Evolutionary conservation across 2,797 vertebrate genomes (phyloP), one percentile per base, ranked within the genome.

Genomic region (Melanotaenia nigrans): DNA sequence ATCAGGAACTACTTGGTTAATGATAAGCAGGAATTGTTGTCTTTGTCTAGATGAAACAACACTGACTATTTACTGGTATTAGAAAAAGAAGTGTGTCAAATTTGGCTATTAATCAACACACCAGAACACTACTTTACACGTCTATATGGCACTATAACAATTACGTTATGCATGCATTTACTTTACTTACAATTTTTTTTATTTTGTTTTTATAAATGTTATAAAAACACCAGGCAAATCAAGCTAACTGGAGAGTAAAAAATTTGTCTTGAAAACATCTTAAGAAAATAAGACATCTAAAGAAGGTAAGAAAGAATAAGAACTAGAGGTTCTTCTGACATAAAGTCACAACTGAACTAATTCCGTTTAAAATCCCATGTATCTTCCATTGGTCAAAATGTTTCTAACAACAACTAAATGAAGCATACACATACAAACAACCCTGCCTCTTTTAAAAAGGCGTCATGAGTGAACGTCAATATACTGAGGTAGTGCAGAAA

Each of bases 391-490:
- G 61, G 1, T 20, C 76, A 47, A 65, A 35, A 54, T 61, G 42
- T 22, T 16, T 28, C 24, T 16, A 49, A 79, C 47, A 71, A 57
- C 3, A 40, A 14, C 3, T 40, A 14, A 40, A 40, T 1, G 9
- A 30, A 61, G 57, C 22, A 60, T 79, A 35, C 49, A 75, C 53
- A 82, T 84, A 77, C 20, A 42, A 65, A 65, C 57, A 65, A 78
- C 63, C 47, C 53, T 64, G 42, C 28, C 68, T 64, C 12, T 58
- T 49, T 57, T 32, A 62, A 74, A 66, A 56, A 57, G 11, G 5
- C 49, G 51, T 24, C 13, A 61, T 45, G 60, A 73, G 72, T 69
- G 68, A 79, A 78, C 81, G 71, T 78, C 80, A 77, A 53, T 70
- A 61, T 24, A 36, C 10, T 45, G 62, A 66, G 60, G 56, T 84